Percentiles rank a stretch among this genome's conserved stretches.
These are phyloP conservation scores for Micrasema longulum DNA, from an alignment of 1,140 invertebrate species.

Conservation along the genomic window DNA sequence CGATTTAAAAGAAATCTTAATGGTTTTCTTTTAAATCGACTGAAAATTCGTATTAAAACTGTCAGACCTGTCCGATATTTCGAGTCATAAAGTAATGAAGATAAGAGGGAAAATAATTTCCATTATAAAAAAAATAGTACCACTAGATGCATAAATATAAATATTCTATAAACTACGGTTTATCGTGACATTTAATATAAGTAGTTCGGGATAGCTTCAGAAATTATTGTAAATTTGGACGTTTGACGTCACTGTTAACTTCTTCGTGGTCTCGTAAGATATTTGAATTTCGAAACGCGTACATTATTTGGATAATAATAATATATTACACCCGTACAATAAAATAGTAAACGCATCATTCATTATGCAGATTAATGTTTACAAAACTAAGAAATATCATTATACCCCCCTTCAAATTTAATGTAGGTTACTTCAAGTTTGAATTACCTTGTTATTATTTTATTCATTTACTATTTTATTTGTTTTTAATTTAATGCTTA, in stretches of 20 bases:
- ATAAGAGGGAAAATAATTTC: background rate
- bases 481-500: too few relatives aligned
- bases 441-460: too few relatives aligned
- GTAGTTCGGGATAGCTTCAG: background rate
- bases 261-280: background rate
- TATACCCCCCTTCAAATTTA: too few relatives aligned
- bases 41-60: slow-evolving; percentile 14
- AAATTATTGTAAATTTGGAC: background rate
- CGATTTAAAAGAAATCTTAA: slow-evolving; percentile 17
- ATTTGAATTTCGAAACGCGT: too few relatives aligned
- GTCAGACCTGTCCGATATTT: slow-evolving; percentile 21
- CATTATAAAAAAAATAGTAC: background rate
- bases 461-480: too few relatives aligned
- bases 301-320: too few relatives aligned
- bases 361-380: too few relatives aligned
- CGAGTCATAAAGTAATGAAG: background rate
- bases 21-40: background rate
- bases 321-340: too few relatives aligned
- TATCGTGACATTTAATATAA: background rate
- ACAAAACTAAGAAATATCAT: too few relatives aligned
- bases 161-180: background rate
- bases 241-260: background rate
- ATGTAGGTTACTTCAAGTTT: too few relatives aligned
- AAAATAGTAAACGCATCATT: too few relatives aligned
- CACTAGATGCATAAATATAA: background rate